Evolutionary conservation across 2,113 vertebrate genomes (phyloP), one percentile per base, ranked within the genome.

Genomic region (Sceloporus undulatus): DNA sequence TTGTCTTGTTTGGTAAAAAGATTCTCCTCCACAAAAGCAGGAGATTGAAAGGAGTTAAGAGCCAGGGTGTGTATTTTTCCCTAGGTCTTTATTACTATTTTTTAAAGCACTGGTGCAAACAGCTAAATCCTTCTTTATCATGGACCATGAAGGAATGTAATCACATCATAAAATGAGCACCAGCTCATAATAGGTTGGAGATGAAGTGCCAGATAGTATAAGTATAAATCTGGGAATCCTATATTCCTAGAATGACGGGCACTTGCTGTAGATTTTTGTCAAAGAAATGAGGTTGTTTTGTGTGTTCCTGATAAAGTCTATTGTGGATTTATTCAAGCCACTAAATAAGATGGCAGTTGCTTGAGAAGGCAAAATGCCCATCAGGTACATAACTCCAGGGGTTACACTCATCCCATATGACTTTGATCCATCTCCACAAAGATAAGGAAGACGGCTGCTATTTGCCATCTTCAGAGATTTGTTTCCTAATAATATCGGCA

Each of bases 111-210:
- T 48, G 66, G 75, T 21, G 42, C 78, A 89, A 89, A 40, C 3
- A 59, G 74, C 87, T 88, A 77, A 83, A 78, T 84, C 87, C 73
- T 83, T 73, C 79, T 84, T 71, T 82, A 91, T 0, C 80, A 92
- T 62, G 3, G 82, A 38, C 79, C 14, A 42, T 0, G 76, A 88
- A 85, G 77, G 91, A 85, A 81, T 25, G 56, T 1, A 81, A 93
- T 79, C 34, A 70, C 65, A 66, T 56, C 85, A 81, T 68, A 52
- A 85, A 90, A 85, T 52, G 13, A 34, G 18, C 87, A 89, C 1
- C 38, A 16, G 27, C 1, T 84, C 81, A 86, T 79, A 79, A 82
- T 0, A 82, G 84, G 81, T 75, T 86, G 79, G 78, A 84, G 73
- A 85, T 14, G 25, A 88, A 91, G 84, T 1, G 23, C 5, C 75